A percentile compares a stretch with the other conserved stretches of the same genome.
Evolutionary conservation across 1,140 invertebrate species (phyloP).

Genomic region (Drosophila bifasciata): DNA sequence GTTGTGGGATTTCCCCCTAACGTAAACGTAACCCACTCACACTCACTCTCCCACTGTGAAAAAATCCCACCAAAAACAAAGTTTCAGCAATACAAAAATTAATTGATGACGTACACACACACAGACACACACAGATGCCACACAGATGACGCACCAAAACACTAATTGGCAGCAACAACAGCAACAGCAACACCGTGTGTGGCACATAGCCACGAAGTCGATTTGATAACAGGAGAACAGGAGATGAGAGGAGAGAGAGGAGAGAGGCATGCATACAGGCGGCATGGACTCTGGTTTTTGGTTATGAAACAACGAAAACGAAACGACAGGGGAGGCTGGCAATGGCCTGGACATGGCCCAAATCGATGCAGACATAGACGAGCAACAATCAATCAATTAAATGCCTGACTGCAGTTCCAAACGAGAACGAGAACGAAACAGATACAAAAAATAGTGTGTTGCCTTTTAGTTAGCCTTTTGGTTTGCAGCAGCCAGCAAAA

Average conservation of each 20-base stretch:
- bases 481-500: not conserved
- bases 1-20: constrained; percentile 23
- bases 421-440: not conserved
- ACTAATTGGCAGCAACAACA: constrained; percentile 77
- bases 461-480: constrained; percentile 43
- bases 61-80: constrained; percentile 44
- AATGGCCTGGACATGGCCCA: constrained; percentile 30
- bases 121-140: constrained; percentile 28
- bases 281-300: constrained; percentile 14
- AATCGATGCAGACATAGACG: constrained; percentile 78
- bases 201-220: constrained; percentile 55
- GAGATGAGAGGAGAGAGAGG: constrained; percentile 31
- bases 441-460: constrained; percentile 20
- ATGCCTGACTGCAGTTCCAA: constrained; percentile 61
- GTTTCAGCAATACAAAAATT: constrained; percentile 71
- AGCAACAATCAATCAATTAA: constrained; percentile 81
- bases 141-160: constrained; percentile 61
- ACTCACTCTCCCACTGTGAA: constrained; percentile 19
- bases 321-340: not conserved
- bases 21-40: constrained; percentile 31
- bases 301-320: constrained; percentile 62
- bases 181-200: constrained; percentile 43
- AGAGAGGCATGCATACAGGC: not conserved
- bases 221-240: constrained; percentile 64
- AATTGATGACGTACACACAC: constrained; percentile 68